Base-by-base conservation (phyloP, 2,888 invertebrate species). In the Melanophora roralis region DNA sequence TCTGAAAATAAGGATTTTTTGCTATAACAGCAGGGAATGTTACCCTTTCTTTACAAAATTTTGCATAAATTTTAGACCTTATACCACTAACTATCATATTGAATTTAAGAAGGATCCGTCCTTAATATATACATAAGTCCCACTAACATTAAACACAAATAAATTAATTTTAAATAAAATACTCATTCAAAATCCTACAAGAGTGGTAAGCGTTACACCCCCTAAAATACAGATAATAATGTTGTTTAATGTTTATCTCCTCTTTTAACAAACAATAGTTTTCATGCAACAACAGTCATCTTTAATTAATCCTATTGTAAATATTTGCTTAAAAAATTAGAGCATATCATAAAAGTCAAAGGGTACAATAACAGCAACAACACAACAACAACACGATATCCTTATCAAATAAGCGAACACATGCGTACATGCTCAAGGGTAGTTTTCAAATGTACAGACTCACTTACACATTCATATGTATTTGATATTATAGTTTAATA, bases 301-400 rank as follows among this genome's bases (percentile, higher is more conserved):
- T 7, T 60, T 74, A 69, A 79, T 79, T 71, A 79, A 79, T 79
- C 34, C 79, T 38, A 71, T 79, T 79, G 79, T 79, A 3, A 38
- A 53, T 73, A 23, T 71, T 75, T 79, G 2, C 51, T 38, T 60
- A 68, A 64, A 53, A 80, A 62, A 38, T 69, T 65, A 51, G 62
- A 57, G 14, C 59, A 40, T 7, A 60, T 60, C 27, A 51, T 27
- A 62, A 73, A 76, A 80, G 69, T 82, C 73, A 59, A 51, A 43
- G 40, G 34, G 27, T 43, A 34, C 21, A 59, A 53, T 1, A 55
- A 40, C 12, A 40, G 19, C 8, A 32, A 55, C 12, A 34, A 6
- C 12, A 40, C 38, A 59, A 3, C 1, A n/a, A n/a, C n/a, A n/a
- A n/a, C n/a, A n/a, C n/a, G n/a, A n/a, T 4, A 49, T 19, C 11